Conservation (phyloP, 2,797 vertebrate genomes). For the Melanogrammus aeglefinus region DNA sequence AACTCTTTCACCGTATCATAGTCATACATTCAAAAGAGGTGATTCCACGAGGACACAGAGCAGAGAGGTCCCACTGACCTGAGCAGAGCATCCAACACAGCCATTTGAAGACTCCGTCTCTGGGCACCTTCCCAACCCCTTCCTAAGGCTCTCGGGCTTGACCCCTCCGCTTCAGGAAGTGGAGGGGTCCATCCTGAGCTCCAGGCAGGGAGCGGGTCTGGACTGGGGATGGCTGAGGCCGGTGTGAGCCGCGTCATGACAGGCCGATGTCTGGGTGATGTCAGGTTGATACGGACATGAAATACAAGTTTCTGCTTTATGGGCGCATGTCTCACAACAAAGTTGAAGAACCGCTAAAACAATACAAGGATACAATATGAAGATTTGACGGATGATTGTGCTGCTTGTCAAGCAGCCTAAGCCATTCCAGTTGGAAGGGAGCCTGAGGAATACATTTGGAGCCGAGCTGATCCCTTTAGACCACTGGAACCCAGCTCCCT, state of each 20-base stretch:
- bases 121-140: background rate
- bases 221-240: background rate
- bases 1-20: background rate
- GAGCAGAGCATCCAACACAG: conserved; percentile 32
- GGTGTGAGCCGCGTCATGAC: background rate
- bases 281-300: background rate
- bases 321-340: background rate
- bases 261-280: too few relatives aligned
- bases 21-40: background rate
- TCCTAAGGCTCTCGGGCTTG: background rate
- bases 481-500: background rate
- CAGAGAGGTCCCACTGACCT: conserved; percentile 50
- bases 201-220: background rate
- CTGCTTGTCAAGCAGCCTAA: background rate
- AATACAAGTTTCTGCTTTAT: background rate
- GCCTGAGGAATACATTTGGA: background rate
- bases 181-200: background rate
- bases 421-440: background rate
- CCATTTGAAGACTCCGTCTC: conserved; percentile 9
- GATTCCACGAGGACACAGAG: conserved; percentile 43
- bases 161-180: background rate
- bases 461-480: background rate
- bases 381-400: background rate
- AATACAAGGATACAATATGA: background rate
- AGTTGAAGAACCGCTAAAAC: background rate